Base-by-base conservation (phyloP, 2,797 vertebrate species). In the Heliangelus exortis region DNA sequence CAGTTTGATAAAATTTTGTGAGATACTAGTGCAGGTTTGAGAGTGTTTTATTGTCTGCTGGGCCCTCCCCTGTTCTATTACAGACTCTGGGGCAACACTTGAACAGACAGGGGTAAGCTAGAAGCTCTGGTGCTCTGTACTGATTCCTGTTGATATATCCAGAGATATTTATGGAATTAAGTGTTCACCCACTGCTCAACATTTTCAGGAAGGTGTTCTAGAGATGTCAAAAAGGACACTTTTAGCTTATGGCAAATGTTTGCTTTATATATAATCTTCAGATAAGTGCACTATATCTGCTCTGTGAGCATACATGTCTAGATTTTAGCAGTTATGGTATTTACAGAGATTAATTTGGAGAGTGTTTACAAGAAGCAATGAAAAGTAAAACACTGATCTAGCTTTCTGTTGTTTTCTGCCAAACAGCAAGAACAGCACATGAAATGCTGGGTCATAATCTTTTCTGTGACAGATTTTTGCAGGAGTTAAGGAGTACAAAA, bases 231-330 rank as follows among this genome's bases (percentile, higher is more conserved):
- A 84, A 84, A 54, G 66, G 50, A 73, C 0, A 0, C 51, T 93
- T 84, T 62, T 43, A 84, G 89, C 39, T 86, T 31, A 80, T 6
- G 50, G 63, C 68, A 95, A 95, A 66, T 33, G 29, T 12, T 89
- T 1, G 3, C 15, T 95, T 76, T 77, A 47, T 50, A 71, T n/a
- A 58, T 51, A 76, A 73, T 47, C 57, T 76, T 87, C 90, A 90
- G 92, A 45, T 54, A 65, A 82, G 21, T 68, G 71, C 53, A 84
- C 86, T 80, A 74, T 95, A 89, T 93, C 63, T 89, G 77, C 76
- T 87, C 77, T 72, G 45, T 61, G 65, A 92, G 71, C 51, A 15
- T 33, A 67, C 39, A 79, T 45, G 63, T 73, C 51, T 18, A 34
- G 65, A 31, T 65, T 80, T 61, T 85, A 90, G 61, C 50, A 84